phyloP scores from a whole-genome alignment of 2,888 invertebrate species.

The Criorhina ranunculi region DNA sequence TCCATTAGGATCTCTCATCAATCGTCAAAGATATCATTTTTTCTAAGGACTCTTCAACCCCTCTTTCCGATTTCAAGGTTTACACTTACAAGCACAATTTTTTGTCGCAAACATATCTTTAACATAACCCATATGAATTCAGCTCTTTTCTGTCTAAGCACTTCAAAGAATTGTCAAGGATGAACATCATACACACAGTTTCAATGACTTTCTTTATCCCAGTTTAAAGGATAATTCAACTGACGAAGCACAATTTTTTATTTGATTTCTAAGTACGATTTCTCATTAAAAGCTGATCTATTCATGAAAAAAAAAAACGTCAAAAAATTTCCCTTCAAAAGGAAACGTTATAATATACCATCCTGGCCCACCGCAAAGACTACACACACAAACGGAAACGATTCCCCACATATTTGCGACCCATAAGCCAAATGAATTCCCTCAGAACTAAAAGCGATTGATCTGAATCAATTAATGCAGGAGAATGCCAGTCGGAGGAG shows the following conservation, averaged over 20 bases:
- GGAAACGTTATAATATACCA: constrained; percentile 13
- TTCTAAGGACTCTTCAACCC: too few relatives aligned
- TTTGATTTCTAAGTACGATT: constrained; percentile 19
- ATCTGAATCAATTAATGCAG: constrained; percentile 72
- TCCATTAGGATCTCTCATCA: too few relatives aligned
- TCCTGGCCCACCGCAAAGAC: constrained; percentile 10
- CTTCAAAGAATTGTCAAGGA: too few relatives aligned
- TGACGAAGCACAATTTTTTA: constrained; percentile 11
- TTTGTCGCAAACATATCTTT: too few relatives aligned
- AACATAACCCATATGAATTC: too few relatives aligned
- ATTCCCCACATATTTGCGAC: constrained; percentile 16
- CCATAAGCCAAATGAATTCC: constrained; percentile 64
- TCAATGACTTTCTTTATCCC: too few relatives aligned
- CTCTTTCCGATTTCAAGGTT: too few relatives aligned
- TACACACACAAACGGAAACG: constrained; percentile 36
- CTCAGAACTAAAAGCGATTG: constrained; percentile 47
- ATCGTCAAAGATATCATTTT: too few relatives aligned
- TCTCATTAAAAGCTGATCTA: constrained; percentile 35
- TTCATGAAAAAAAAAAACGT: constrained; percentile 22
- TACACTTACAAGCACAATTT: too few relatives aligned
- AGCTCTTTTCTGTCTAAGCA: too few relatives aligned
- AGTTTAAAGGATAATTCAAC: background rate
- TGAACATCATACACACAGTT: too few relatives aligned
- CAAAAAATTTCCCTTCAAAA: constrained; percentile 11
- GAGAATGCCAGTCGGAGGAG: constrained; percentile 15